These are phyloP conservation scores for Takifugu rubripes DNA, from an alignment of 2,797 vertebrate genomes.

Conservation along the genomic window DNA sequence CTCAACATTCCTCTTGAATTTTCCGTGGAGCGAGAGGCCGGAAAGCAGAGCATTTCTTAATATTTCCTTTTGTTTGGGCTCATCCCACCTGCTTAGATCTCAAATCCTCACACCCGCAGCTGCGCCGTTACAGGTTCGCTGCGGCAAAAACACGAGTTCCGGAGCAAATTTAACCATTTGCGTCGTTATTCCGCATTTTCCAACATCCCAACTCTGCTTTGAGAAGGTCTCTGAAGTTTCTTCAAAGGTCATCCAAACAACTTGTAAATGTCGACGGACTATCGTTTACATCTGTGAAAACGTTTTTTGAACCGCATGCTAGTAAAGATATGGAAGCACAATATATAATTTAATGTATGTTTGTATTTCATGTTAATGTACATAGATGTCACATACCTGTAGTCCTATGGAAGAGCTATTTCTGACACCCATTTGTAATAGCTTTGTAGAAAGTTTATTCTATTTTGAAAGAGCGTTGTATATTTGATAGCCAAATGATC, in stretches of 20 bases:
- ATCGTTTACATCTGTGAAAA: slow-evolving; percentile 61
- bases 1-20: slow-evolving; percentile 31
- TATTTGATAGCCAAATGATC: slow-evolving; percentile 71
- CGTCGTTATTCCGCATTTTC: too few relatives aligned
- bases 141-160: too few relatives aligned
- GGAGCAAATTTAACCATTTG: too few relatives aligned
- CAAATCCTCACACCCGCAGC: slow-evolving; percentile 8
- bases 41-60: slow-evolving; percentile 4
- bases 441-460: slow-evolving; percentile 75
- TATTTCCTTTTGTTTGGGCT: neutral
- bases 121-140: neutral
- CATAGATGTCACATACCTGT: slow-evolving; percentile 58
- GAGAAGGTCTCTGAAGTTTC: slow-evolving; percentile 12
- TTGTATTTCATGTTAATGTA: slow-evolving; percentile 72
- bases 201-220: neutral
- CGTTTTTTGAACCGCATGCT: slow-evolving; percentile 63
- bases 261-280: slow-evolving; percentile 38
- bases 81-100: slow-evolving; percentile 5
- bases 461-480: slow-evolving; percentile 74
- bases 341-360: slow-evolving; percentile 50
- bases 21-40: slow-evolving; percentile 12
- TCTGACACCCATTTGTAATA: slow-evolving; percentile 73
- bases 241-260: slow-evolving; percentile 22
- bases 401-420: slow-evolving; percentile 55
- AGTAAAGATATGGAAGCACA: slow-evolving; percentile 54